Percentiles rank a stretch among this genome's conserved stretches.
phyloP scores from a whole-genome alignment of 2,888 invertebrate species.

The Catocala sponsa region DNA sequence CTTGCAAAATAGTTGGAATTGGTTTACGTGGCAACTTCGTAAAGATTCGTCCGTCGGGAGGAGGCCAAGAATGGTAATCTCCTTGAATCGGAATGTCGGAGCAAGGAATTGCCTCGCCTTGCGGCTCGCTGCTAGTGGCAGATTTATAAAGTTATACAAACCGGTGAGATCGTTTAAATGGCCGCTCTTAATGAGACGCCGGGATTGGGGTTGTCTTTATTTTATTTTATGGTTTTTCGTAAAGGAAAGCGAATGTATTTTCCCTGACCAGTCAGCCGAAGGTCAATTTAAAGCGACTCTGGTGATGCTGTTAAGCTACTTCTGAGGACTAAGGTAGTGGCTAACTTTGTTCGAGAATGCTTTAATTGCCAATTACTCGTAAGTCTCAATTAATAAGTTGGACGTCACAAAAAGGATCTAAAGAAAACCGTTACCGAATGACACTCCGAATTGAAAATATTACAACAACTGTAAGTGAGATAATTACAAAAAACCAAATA shows the following conservation, averaged over 20 bases:
- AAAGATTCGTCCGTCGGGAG: slow-evolving; percentile 36
- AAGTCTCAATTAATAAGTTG: too few relatives aligned
- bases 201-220: slow-evolving; percentile 4
- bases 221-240: background rate
- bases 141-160: slow-evolving; percentile 43
- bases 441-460: too few relatives aligned
- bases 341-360: too few relatives aligned
- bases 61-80: slow-evolving; percentile 31
- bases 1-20: slow-evolving; percentile 49
- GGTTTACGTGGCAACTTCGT: slow-evolving; percentile 41
- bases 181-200: slow-evolving; percentile 10
- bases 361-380: too few relatives aligned
- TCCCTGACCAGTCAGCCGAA: too few relatives aligned
- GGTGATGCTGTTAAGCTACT: too few relatives aligned
- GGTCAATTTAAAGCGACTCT: too few relatives aligned
- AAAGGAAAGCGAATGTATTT: background rate
- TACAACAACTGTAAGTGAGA: too few relatives aligned
- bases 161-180: slow-evolving; percentile 12
- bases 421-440: too few relatives aligned
- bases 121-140: slow-evolving; percentile 9
- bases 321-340: too few relatives aligned
- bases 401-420: too few relatives aligned
- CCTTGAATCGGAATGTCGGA: slow-evolving; percentile 25
- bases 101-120: slow-evolving; percentile 34
- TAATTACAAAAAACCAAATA: too few relatives aligned